Base-by-base conservation (phyloP, 2,797 vertebrate genomes). In the Setipinna tenuifilis region DNA sequence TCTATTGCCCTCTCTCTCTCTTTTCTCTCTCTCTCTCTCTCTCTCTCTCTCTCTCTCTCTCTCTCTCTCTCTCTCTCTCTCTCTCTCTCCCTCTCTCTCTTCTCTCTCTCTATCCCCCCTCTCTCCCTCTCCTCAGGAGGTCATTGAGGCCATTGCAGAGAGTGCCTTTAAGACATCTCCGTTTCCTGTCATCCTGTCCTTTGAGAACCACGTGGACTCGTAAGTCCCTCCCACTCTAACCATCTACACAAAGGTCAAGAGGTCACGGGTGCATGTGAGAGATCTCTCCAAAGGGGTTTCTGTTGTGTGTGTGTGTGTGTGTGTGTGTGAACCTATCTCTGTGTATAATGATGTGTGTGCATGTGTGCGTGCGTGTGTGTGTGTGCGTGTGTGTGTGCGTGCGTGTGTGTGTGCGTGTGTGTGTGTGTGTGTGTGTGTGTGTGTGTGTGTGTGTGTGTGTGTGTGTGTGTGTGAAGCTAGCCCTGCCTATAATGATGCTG, bases 121-220 rank as follows among this genome's bases (percentile, higher is more conserved):
- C 14, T 19, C 41, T 14, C n/a, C 31, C 85, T 61, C 83, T 83
- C 5, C 58, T 87, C 82, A 99, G 98, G 98, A 99, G 93, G 98
- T 99, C 81, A 98, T 99, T 87, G 98, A 99, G 95, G 98, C 97
- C 9, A 99, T 99, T 46, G 96, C 97, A 57, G 98, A 99, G 85
- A 98, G 97, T 88, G 98, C 98, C 46, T 99, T 99, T 95, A 99
- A 99, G 96, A 99, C 97, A 10, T 99, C 98, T 0, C 98, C 97
- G 35, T 99, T 97, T 85, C 98, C 98, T 2, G 88, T 99, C 89
- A 97, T 99, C 87, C 95, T 99, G 88, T 99, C 98, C 12, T 99
- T 99, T 90, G 98, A 99, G 94, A 99, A 99, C 92, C 98, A 99
- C 0, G 98, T 99, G 91, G 98, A 99, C 94, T 99, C 98, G 98